Evolutionary conservation across 2,113 vertebrate genomes (phyloP), one percentile per base, ranked within the genome.

Genomic region (Mustela lutreola): DNA sequence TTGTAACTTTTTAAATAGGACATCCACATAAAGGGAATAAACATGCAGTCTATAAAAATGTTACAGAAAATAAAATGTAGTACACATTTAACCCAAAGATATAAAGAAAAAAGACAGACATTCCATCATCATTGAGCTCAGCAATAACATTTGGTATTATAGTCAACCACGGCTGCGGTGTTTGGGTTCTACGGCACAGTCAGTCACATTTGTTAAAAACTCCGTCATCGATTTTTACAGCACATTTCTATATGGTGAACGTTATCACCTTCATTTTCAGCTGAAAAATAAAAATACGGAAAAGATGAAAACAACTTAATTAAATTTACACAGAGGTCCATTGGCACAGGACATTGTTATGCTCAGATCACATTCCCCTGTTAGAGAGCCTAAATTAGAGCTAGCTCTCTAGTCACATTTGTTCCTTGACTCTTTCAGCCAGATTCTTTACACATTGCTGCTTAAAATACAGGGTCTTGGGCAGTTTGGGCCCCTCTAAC

Each of bases 51-150:
- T 83, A 67, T 81, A 75, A 87, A 94, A 78, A 71, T 39, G 11
- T 89, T 60, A 95, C 45, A 14, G 65, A 28, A 93, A 96, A 85
- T 93, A 76, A 91, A 95, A 82, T 50, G 21, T 15, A 89, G 28
- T 50, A 60, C 18, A 60, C 8, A 60, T 62, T 89, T 86, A 92
- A 87, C 53, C n/a, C 36, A 71, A 70, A 63, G 60, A 63, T 76
- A 36, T 31, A 36, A 81, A 84, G 28, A 39, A 50, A 86, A 85
- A n/a, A 65, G 4, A 48, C n/a, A 90, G 53, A 36, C 16, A n/a
- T 88, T 91, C 94, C 15, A 84, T 91, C 71, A 58, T 94, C 60
- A 39, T 78, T 78, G 45, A 88, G 10, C 18, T 76, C n/a, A 89
- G 10, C 78, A 62, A 24, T 48, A 58, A 81, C 19, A 11, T 84